Evolutionary conservation across 1,140 invertebrate genomes (phyloP).

Genomic region (Pseudomyrmex pallidus): DNA sequence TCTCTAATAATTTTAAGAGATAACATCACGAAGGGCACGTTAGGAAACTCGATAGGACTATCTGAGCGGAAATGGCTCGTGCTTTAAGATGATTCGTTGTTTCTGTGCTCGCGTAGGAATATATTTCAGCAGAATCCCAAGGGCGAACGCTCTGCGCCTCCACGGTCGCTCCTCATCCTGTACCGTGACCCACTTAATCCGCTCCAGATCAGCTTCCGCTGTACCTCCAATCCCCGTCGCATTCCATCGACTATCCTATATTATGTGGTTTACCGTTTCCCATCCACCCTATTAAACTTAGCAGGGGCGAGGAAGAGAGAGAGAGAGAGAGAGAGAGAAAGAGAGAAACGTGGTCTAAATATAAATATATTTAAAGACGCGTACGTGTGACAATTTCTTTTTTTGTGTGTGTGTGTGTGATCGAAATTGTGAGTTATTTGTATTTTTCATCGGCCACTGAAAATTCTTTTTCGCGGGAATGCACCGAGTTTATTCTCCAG

Average conservation of each 20-base stretch:
- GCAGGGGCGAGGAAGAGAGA: neutral
- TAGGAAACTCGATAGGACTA: neutral
- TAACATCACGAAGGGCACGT: neutral
- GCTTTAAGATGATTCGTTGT: neutral
- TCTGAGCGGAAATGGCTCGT: neutral
- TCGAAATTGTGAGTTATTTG: too few relatives aligned
- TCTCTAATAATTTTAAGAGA: neutral
- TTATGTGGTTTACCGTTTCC: slow-evolving; percentile 43
- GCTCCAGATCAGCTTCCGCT: slow-evolving; percentile 68
- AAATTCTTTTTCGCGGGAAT: slow-evolving; percentile 5
- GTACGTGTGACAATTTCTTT: slow-evolving; percentile 27
- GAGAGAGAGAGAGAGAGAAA: too few relatives aligned
- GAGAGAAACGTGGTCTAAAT: slow-evolving; percentile 18
- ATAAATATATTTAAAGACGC: slow-evolving; percentile 26
- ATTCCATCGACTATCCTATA: slow-evolving; percentile 54
- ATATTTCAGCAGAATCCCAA: slow-evolving; percentile 57
- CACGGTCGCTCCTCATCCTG: slow-evolving; percentile 38
- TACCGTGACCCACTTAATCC: slow-evolving; percentile 74
- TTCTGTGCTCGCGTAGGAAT: neutral
- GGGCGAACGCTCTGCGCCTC: slow-evolving; percentile 14
- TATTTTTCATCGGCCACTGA: slow-evolving; percentile 22
- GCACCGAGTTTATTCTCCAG: too few relatives aligned
- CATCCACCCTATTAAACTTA: slow-evolving; percentile 38
- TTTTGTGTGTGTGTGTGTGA: too few relatives aligned
- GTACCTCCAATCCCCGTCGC: slow-evolving; percentile 56